These are phyloP conservation scores for Ceryle rudis DNA, from an alignment of 2,797 vertebrate genomes.

Conservation along the genomic window DNA sequence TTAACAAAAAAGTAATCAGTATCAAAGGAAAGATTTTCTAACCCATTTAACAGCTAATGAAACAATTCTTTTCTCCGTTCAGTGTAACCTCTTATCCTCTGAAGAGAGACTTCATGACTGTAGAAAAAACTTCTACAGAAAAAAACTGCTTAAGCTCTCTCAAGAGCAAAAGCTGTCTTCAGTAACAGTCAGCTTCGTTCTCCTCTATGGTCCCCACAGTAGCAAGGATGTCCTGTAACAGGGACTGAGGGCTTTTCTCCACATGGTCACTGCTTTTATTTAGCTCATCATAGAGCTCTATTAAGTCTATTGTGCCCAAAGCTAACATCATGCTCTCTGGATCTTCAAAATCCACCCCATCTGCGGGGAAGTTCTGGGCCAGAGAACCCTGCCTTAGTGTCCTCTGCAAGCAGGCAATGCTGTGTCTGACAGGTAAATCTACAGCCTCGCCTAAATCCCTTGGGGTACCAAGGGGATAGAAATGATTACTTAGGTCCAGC, in stretches of 20 bases:
- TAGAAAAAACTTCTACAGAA: background rate
- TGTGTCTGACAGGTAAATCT: background rate
- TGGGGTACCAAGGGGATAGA: background rate
- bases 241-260: constrained; percentile 81
- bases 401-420: constrained; percentile 34
- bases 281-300: constrained; percentile 62
- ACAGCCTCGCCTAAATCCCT: background rate
- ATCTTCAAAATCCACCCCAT: constrained; percentile 9
- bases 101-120: background rate
- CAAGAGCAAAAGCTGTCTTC: background rate
- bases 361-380: background rate
- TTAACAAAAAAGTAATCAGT: background rate
- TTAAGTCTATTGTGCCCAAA: constrained; percentile 76
- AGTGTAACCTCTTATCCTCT: background rate
- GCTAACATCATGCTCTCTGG: constrained; percentile 48
- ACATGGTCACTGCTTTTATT: constrained; percentile 80
- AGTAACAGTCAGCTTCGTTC: constrained; percentile 86
- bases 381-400: constrained; percentile 46
- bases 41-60: background rate
- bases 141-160: background rate
- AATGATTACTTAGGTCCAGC: constrained; percentile 73
- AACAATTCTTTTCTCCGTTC: background rate
- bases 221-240: constrained; percentile 85
- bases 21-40: background rate
- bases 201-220: constrained; percentile 67